Conservation (phyloP, 2,797 vertebrate species). For the Taeniopygia guttata region DNA sequence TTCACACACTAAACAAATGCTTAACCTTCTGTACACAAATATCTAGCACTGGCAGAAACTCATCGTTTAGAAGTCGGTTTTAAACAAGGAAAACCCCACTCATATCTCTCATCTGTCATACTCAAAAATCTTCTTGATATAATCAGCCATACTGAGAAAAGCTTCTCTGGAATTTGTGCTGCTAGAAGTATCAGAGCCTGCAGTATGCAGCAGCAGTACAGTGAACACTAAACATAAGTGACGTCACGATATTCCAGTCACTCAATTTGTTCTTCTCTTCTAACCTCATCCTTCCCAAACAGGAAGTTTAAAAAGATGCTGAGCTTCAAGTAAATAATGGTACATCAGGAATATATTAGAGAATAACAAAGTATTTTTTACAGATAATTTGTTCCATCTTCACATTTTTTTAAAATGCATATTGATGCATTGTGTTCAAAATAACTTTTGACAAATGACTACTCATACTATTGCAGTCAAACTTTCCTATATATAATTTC, state of each 20-base stretch:
- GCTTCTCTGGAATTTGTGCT: neutral
- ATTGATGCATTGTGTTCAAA: neutral
- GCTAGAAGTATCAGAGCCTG: neutral
- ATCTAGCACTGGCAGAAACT: neutral
- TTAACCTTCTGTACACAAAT: neutral
- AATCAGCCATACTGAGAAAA: neutral
- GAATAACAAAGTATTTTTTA: neutral
- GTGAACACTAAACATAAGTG: neutral
- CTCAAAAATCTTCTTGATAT: neutral
- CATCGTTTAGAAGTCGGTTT: neutral
- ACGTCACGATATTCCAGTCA: rapidly evolving
- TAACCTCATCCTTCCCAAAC: neutral
- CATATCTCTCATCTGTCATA: neutral
- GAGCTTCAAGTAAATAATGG: neutral
- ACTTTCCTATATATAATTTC: neutral
- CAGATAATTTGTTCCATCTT: neutral
- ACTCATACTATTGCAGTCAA: neutral
- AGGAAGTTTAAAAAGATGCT: neutral
- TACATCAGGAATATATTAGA: neutral
- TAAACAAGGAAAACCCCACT: neutral
- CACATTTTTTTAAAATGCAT: neutral
- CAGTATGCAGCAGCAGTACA: neutral
- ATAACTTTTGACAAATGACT: neutral
- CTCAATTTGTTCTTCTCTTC: neutral
- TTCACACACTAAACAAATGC: neutral